phyloP scores from a whole-genome alignment of 1,140 invertebrate genomes.

The Pectinophora gossypiella region DNA sequence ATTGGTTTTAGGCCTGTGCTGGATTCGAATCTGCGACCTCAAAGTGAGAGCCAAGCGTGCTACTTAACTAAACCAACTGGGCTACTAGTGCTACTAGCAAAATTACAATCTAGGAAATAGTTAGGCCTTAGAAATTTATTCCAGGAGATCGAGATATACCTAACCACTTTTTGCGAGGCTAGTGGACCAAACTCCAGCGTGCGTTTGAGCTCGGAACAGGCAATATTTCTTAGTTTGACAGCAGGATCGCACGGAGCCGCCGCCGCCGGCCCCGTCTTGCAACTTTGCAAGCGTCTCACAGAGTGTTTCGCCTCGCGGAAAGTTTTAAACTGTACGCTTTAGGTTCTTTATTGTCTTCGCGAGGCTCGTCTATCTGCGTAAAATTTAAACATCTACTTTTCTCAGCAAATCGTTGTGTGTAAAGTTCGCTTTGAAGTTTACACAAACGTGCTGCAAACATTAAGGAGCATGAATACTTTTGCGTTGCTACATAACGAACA shows the following conservation, averaged over 20 bases:
- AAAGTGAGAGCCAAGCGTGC: too few species aligned
- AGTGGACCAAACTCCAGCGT: conserved; percentile 12
- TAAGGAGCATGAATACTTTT: conserved; percentile 17
- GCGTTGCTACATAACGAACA: conserved; percentile 27
- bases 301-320: conserved; percentile 51
- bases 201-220: conserved; percentile 10
- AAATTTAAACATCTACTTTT: conserved; percentile 52
- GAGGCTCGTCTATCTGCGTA: conserved; percentile 41
- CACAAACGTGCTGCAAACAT: conserved; percentile 16
- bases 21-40: too few species aligned
- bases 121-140: too few species aligned
- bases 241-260: conserved; percentile 32
- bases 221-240: conserved; percentile 69
- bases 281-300: conserved; percentile 53
- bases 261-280: conserved; percentile 42
- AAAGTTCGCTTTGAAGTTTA: conserved; percentile 39
- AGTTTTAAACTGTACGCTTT: conserved; percentile 67
- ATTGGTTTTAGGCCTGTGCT: too few species aligned
- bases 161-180: neutral
- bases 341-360: conserved; percentile 64
- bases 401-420: conserved; percentile 34
- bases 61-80: too few species aligned
- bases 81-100: too few species aligned
- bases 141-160: neutral
- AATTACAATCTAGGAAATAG: too few species aligned